These are phyloP conservation scores for Otolemur garnettii DNA, from an alignment of 2,113 vertebrate species.

Conservation along the genomic window DNA sequence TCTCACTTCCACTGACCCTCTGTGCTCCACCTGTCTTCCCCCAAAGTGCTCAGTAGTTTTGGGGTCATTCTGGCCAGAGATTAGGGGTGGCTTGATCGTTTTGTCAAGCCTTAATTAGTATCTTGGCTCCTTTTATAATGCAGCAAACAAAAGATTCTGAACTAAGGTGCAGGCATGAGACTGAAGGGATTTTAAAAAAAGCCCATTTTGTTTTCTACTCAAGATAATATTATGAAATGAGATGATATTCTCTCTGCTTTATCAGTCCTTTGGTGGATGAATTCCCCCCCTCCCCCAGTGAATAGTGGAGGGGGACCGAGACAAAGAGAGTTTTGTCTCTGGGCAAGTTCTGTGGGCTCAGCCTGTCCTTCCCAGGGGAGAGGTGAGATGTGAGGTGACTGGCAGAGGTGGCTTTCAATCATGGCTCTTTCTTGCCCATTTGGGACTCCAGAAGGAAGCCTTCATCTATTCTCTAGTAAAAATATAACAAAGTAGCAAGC, in stretches of 20 bases:
- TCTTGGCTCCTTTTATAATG: background rate
- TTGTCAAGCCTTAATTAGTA: background rate
- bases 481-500: background rate
- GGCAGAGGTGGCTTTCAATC: background rate
- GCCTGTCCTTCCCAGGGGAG: background rate
- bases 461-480: background rate
- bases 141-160: background rate
- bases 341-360: background rate
- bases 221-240: background rate
- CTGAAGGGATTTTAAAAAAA: background rate
- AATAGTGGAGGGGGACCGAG: background rate
- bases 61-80: background rate
- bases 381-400: background rate
- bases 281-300: rapidly evolving
- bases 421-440: background rate
- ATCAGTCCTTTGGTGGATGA: background rate
- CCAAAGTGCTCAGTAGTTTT: background rate
- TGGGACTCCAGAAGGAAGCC: background rate
- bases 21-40: background rate
- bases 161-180: background rate
- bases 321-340: background rate
- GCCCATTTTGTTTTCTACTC: background rate
- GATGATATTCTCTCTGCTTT: background rate
- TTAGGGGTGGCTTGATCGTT: no score
- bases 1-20: background rate